Conservation (phyloP, 2,113 vertebrate species). For the Amphiprion percula region DNA sequence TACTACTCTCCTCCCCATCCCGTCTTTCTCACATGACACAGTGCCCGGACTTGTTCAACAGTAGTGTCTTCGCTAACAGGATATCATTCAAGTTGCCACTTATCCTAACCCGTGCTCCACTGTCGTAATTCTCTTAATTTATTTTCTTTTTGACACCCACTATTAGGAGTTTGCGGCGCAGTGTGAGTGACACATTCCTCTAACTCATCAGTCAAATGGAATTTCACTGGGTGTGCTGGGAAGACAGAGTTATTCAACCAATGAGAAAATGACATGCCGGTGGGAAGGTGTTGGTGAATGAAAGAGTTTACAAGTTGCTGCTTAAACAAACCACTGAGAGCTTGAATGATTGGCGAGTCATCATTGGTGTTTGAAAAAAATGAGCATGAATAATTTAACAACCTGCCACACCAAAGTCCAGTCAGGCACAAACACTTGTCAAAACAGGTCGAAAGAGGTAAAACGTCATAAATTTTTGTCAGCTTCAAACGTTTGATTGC, state of each 20-base stretch:
- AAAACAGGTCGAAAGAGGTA: conserved; percentile 28
- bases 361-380: conserved; percentile 29
- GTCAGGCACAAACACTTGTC: conserved; percentile 26
- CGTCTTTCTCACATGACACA: conserved; percentile 45
- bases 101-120: conserved; percentile 35
- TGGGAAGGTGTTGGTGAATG: conserved; percentile 9
- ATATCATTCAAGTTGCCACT: conserved; percentile 66
- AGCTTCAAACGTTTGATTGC: conserved; percentile 20
- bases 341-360: conserved; percentile 39
- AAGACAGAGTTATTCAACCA: conserved; percentile 11
- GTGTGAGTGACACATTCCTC: conserved; percentile 46
- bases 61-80: conserved; percentile 49
- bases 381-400: conserved; percentile 33
- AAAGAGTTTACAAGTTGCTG: conserved; percentile 6
- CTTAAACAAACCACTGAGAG: conserved; percentile 21
- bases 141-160: conserved; percentile 57
- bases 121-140: conserved; percentile 62
- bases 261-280: background rate
- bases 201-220: conserved; percentile 57
- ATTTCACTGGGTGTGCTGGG: conserved; percentile 49
- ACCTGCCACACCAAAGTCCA: conserved; percentile 33
- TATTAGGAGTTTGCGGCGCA: conserved; percentile 36
- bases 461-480: conserved; percentile 25
- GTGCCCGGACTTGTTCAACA: conserved; percentile 63
- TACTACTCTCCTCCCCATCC: background rate